Percentiles rank a stretch among this genome's conserved stretches.
Conservation (phyloP, 2,888 invertebrate species). For the Oxytorus armatus region DNA sequence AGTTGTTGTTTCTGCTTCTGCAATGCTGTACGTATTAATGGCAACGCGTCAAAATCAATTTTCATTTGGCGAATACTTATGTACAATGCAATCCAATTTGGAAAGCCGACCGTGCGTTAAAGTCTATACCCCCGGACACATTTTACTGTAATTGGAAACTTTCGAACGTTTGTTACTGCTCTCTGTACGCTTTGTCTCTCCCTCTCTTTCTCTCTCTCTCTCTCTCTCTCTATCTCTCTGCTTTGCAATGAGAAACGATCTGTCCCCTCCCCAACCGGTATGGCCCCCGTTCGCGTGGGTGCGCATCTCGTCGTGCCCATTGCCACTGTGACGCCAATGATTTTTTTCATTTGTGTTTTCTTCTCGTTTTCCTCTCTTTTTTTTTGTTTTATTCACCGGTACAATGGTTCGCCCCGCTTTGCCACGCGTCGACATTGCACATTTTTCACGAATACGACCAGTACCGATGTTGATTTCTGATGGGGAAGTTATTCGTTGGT, state of each 20-base stretch:
- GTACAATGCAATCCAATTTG: constrained; percentile 83
- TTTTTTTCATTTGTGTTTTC: constrained; percentile 31
- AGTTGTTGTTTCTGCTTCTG: constrained; percentile 51
- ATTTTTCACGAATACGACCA: constrained; percentile 40
- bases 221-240: neutral
- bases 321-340: constrained; percentile 53
- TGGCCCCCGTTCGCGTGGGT: constrained; percentile 47
- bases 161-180: constrained; percentile 77
- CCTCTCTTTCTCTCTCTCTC: constrained; percentile 28
- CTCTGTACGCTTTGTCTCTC: constrained; percentile 34
- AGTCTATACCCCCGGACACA: constrained; percentile 69
- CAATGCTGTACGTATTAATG: constrained; percentile 78
- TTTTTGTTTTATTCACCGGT: constrained; percentile 14
- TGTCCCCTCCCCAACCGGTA: constrained; percentile 2
- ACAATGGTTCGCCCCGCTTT: constrained; percentile 51
- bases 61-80: constrained; percentile 83
- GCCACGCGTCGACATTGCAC: constrained; percentile 31
- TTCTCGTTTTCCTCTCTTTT: constrained; percentile 14
- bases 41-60: constrained; percentile 83
- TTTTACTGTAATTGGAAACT: constrained; percentile 82
- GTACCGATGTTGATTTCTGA: constrained; percentile 11
- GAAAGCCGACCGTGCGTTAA: constrained; percentile 71
- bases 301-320: constrained; percentile 52
- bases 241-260: constrained; percentile 64
- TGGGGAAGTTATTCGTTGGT: constrained; percentile 21